These are phyloP conservation scores for Anarrhichthys ocellatus DNA, from an alignment of 2,113 vertebrate species.

Conservation along the genomic window DNA sequence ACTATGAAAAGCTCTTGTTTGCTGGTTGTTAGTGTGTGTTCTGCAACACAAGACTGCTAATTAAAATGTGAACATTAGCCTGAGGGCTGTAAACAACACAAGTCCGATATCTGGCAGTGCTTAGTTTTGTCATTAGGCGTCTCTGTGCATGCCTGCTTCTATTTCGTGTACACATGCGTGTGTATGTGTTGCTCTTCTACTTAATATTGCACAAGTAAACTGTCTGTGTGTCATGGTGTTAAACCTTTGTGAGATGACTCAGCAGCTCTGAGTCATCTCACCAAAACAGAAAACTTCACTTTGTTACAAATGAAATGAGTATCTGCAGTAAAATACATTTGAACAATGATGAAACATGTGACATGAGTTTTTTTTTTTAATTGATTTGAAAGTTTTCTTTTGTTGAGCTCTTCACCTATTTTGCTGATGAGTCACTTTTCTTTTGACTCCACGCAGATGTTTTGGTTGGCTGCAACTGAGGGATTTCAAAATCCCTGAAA, in stretches of 20 bases:
- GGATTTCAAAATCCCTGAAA: background rate
- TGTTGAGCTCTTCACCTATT: background rate
- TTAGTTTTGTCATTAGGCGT: background rate
- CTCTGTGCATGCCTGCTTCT: background rate
- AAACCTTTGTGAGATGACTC: slow-evolving; percentile 17
- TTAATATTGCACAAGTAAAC: background rate
- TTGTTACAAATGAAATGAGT: background rate
- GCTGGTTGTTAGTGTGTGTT: background rate
- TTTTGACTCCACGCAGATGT: background rate
- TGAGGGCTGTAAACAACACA: background rate
- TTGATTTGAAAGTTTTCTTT: background rate
- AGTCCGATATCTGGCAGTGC: background rate
- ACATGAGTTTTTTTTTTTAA: background rate
- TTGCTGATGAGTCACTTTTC: slow-evolving; percentile 29
- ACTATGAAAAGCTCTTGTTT: background rate
- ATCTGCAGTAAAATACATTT: background rate
- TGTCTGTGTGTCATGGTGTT: slow-evolving; percentile 5
- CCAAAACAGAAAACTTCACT: background rate
- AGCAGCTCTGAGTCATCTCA: slow-evolving; percentile 2
- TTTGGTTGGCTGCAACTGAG: slow-evolving; percentile 3
- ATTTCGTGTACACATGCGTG: background rate
- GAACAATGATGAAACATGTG: background rate
- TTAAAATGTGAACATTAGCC: background rate
- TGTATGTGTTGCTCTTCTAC: background rate
- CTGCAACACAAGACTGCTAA: slow-evolving; percentile 1